These are phyloP conservation scores for Drosophila lacertosa DNA, from an alignment of 1,140 invertebrate species.

Conservation along the genomic window DNA sequence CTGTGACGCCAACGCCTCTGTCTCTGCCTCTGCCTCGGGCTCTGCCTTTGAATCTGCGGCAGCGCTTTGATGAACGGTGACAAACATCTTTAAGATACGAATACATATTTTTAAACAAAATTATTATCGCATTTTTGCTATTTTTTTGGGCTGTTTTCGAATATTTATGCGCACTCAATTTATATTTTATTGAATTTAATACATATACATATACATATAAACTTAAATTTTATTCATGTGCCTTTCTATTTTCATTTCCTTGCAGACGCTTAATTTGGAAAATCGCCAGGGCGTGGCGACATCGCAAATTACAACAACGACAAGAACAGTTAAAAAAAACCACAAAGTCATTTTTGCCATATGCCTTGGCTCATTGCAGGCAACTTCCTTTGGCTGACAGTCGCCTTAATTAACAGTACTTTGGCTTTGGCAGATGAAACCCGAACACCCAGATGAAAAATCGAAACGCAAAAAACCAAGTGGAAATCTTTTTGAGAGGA, in stretches of 20 bases:
- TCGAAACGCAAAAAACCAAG: conserved; percentile 11
- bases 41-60: conserved; percentile 28
- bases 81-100: conserved; percentile 53
- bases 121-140: conserved; percentile 38
- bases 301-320: conserved; percentile 10
- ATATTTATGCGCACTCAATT: conserved; percentile 65
- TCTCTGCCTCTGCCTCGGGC: conserved; percentile 22
- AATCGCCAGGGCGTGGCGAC: conserved; percentile 65
- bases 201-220: conserved; percentile 5
- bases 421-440: conserved; percentile 14
- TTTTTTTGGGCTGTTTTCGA: conserved; percentile 20
- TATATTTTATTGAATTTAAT: conserved; percentile 47
- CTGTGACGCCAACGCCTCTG: conserved; percentile 32
- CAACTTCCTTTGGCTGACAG: conserved; percentile 52
- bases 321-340: conserved; percentile 19
- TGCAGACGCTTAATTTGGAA: conserved; percentile 73
- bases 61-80: conserved; percentile 60
- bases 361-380: conserved; percentile 52
- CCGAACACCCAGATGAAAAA: conserved; percentile 20
- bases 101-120: conserved; percentile 41
- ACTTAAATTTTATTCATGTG: conserved; percentile 15
- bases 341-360: conserved; percentile 27
- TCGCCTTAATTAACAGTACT: conserved; percentile 63
- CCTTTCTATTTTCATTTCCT: conserved; percentile 45
- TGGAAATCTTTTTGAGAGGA: conserved; percentile 15